Conservation (phyloP, 1,140 invertebrate species). For the Zaprionus gabonicus region DNA sequence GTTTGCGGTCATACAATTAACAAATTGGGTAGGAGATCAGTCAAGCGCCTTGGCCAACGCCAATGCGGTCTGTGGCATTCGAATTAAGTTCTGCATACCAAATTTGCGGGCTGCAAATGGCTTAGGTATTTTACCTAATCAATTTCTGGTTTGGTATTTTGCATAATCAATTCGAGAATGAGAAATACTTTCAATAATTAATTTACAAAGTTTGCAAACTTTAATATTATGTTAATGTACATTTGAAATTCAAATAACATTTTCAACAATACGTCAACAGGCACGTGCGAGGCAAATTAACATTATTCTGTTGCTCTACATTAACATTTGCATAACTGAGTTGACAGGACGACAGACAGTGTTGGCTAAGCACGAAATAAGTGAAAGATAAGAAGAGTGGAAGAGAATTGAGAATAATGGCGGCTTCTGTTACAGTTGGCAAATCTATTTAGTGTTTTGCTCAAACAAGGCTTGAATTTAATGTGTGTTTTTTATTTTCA, state of each 20-base stretch:
- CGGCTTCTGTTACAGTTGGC: neutral
- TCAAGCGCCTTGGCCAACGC: neutral
- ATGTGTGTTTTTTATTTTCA: neutral
- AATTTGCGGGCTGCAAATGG: constrained; percentile 1
- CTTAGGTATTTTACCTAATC: neutral
- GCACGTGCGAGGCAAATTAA: constrained; percentile 1
- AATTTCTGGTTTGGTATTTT: constrained; percentile 1
- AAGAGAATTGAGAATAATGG: neutral
- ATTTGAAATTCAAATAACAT: neutral
- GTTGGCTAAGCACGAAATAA: neutral
- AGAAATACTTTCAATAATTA: neutral
- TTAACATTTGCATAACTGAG: constrained; percentile 24
- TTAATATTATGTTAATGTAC: neutral
- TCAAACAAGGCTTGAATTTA: neutral
- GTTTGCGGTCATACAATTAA: constrained; percentile 27
- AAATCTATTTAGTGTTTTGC: neutral
- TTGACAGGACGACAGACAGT: constrained; percentile 3
- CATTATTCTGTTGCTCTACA: constrained; percentile 2
- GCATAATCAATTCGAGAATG: neutral
- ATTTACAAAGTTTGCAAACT: neutral
- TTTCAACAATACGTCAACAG: neutral
- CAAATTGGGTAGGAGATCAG: constrained; percentile 10
- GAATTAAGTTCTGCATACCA: neutral
- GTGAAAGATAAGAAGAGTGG: neutral
- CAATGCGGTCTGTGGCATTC: neutral